Conservation (phyloP, 2,888 invertebrate species). For the Notocelia uddmanniana region DNA sequence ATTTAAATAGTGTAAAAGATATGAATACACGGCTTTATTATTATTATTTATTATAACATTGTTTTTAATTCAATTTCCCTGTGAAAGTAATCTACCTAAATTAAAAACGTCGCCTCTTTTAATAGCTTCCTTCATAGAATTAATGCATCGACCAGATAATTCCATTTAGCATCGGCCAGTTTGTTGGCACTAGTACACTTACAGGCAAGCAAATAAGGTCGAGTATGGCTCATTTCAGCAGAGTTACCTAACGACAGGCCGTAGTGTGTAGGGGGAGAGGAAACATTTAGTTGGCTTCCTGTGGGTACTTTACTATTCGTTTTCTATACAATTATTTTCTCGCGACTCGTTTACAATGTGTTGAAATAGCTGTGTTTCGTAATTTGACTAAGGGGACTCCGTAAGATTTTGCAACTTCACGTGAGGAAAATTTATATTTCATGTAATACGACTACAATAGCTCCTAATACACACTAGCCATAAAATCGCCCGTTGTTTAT, state of each 20-base stretch:
- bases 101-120: neutral
- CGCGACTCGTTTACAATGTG: neutral
- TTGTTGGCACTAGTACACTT: neutral
- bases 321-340: slow-evolving; percentile 9
- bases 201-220: slow-evolving; percentile 20
- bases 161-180: slow-evolving; percentile 13
- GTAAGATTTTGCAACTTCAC: too few species aligned
- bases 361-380: too few species aligned
- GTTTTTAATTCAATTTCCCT: neutral
- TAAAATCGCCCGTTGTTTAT: too few species aligned
- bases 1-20: too few species aligned
- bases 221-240: slow-evolving; percentile 1
- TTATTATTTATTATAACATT: too few species aligned
- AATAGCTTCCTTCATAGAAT: slow-evolving; percentile 22
- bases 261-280: neutral
- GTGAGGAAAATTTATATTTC: too few species aligned
- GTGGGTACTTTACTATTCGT: slow-evolving; percentile 16
- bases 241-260: slow-evolving; percentile 1
- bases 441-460: too few species aligned
- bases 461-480: too few species aligned
- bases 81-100: neutral
- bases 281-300: slow-evolving; percentile 38
- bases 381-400: too few species aligned
- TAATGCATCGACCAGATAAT: slow-evolving; percentile 16
- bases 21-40: neutral